These are phyloP conservation scores for Alexandromys oeconomus DNA, from an alignment of 2,797 vertebrate genomes.

Conservation along the genomic window DNA sequence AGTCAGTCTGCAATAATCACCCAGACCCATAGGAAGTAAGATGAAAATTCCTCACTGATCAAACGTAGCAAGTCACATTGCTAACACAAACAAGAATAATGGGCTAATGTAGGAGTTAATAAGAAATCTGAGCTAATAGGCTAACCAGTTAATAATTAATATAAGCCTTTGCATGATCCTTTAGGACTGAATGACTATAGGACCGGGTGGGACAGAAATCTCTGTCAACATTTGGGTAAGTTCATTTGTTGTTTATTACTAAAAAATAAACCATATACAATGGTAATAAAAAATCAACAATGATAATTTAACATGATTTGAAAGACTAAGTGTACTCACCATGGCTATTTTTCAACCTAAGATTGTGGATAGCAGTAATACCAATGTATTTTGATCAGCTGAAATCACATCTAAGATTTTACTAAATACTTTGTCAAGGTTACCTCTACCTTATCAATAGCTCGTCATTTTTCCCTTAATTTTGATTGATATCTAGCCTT, in stretches of 20 bases:
- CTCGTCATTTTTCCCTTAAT: rapidly evolving
- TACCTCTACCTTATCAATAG: background rate
- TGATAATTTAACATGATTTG: background rate
- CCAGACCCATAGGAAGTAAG: no score
- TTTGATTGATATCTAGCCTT: rapidly evolving
- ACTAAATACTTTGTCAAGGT: background rate
- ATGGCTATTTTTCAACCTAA: background rate
- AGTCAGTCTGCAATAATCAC: no score
- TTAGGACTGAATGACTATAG: no score
- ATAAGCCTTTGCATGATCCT: no score
- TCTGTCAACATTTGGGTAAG: background rate
- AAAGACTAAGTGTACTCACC: rapidly evolving
- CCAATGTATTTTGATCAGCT: background rate
- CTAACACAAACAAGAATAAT: no score
- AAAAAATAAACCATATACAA: background rate
- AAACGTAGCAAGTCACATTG: no score
- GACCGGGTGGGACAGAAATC: no score
- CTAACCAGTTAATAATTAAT: no score
- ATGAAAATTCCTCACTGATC: no score
- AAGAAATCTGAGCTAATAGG: no score
- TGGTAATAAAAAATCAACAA: background rate
- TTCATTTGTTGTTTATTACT: background rate
- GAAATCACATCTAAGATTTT: background rate
- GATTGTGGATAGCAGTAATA: background rate
- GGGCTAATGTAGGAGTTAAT: no score